A percentile compares a stretch with the other conserved stretches of the same genome.
phyloP scores from a whole-genome alignment of 2,113 vertebrate genomes.

The Pluvianellus socialis region DNA sequence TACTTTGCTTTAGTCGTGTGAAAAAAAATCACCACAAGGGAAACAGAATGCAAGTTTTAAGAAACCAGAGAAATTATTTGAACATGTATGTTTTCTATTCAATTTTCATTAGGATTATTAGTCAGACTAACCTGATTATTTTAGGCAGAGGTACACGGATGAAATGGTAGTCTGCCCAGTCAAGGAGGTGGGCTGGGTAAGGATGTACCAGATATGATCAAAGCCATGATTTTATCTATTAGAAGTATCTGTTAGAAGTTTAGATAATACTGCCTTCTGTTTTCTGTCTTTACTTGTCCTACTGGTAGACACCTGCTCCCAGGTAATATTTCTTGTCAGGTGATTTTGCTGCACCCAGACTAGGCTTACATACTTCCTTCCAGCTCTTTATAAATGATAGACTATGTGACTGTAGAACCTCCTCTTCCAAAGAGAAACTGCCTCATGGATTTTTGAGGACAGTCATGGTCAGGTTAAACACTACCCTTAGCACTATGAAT shows the following conservation, averaged over 20 bases:
- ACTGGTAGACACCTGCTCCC: not conserved
- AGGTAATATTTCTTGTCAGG: not conserved
- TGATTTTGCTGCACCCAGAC: not conserved
- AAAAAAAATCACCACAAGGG: not conserved
- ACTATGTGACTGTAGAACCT: not conserved
- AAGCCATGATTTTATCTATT: accelerated
- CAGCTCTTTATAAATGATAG: not conserved
- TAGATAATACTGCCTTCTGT: not conserved
- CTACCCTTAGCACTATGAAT: not conserved
- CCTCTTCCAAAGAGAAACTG: not conserved
- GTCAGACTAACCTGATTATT: not conserved
- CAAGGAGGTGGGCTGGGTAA: not conserved
- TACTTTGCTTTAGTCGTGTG: not conserved
- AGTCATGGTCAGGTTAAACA: not conserved
- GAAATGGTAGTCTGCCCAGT: not conserved
- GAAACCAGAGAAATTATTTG: not conserved
- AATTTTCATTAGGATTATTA: not conserved
- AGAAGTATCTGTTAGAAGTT: not conserved
- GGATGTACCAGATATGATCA: not conserved
- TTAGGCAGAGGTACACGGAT: not conserved
- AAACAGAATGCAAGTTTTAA: not conserved
- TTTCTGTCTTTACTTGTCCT: not conserved
- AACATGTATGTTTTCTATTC: not conserved
- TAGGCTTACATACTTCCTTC: not conserved
- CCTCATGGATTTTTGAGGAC: not conserved